Percentiles rank a stretch among this genome's conserved stretches.
phyloP scores from a whole-genome alignment of 2,113 vertebrate genomes.

The Tylochromis polylepis region DNA sequence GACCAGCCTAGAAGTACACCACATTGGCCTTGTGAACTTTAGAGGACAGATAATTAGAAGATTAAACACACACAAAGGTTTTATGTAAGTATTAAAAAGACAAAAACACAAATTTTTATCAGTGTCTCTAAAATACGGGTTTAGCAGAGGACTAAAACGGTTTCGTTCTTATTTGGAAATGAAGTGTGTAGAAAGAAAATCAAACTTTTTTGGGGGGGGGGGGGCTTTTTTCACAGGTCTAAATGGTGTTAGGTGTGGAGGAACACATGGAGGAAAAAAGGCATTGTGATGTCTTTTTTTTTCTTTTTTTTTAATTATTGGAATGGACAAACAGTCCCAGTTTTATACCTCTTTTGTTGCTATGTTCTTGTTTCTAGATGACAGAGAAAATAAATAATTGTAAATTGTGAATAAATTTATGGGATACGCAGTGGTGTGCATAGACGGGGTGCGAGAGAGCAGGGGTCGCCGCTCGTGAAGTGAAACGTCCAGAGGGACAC shows the following conservation, averaged over 20 bases:
- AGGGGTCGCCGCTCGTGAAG: background rate
- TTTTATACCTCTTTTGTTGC: conserved; percentile 68
- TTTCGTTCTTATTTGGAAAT: conserved; percentile 67
- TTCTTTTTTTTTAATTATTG: background rate
- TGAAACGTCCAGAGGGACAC: conserved; percentile 21
- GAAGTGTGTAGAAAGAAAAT: conserved; percentile 41
- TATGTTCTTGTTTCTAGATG: conserved; percentile 44
- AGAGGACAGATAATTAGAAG: conserved; percentile 61
- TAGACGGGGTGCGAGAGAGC: background rate
- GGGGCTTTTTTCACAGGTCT: conserved; percentile 12
- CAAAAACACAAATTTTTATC: conserved; percentile 35
- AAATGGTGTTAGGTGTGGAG: conserved; percentile 7
- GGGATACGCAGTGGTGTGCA: conserved; percentile 55
- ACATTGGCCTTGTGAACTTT: conserved; percentile 79
- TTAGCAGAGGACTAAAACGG: conserved; percentile 64
- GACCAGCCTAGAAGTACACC: conserved; percentile 77
- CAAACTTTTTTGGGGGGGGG: background rate
- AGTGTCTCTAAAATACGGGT: conserved; percentile 76
- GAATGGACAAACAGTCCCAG: conserved; percentile 39
- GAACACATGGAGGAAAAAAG: conserved; percentile 17
- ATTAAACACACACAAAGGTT: conserved; percentile 44
- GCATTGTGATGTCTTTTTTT: conserved; percentile 15
- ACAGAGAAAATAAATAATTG: conserved; percentile 52
- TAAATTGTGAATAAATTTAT: conserved; percentile 66
- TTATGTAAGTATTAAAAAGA: conserved; percentile 41